Percentiles rank a stretch among this genome's conserved stretches.
phyloP scores from a whole-genome alignment of 2,797 vertebrate genomes.

The Poeciliopsis infans region DNA sequence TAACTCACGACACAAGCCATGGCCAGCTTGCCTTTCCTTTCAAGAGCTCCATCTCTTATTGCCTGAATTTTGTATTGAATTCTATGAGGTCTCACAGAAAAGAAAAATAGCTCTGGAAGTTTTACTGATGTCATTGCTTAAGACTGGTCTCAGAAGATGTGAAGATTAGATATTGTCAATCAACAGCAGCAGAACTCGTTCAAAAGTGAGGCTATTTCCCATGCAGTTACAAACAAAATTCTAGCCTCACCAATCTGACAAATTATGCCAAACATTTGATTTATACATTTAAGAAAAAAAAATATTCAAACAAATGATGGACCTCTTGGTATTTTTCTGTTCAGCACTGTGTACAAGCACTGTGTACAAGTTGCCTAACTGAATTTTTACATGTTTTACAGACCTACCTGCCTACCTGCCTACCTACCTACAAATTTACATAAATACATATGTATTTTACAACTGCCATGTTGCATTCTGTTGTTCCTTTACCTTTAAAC shows the following conservation, averaged over 20 bases:
- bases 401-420: too few relatives aligned
- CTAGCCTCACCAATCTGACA: slow-evolving; percentile 43
- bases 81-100: slow-evolving; percentile 47
- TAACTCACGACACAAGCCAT: slow-evolving; percentile 10
- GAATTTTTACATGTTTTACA: not conserved
- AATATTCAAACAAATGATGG: slow-evolving; percentile 33
- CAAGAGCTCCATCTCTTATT: slow-evolving; percentile 19
- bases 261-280: slow-evolving; percentile 22
- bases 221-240: slow-evolving; percentile 34
- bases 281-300: slow-evolving; percentile 30
- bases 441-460: too few relatives aligned
- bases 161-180: slow-evolving; percentile 64
- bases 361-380: not conserved
- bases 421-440: too few relatives aligned
- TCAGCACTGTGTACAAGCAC: too few relatives aligned
- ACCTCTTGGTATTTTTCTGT: not conserved
- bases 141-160: slow-evolving; percentile 59
- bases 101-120: slow-evolving; percentile 53
- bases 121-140: slow-evolving; percentile 43
- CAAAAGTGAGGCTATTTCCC: slow-evolving; percentile 63
- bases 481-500: not conserved
- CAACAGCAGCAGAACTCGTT: slow-evolving; percentile 56
- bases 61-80: slow-evolving; percentile 36
- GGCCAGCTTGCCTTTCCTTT: slow-evolving; percentile 29
- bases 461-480: too few relatives aligned